Evolutionary conservation across 2,888 invertebrate species (phyloP), one percentile per base, ranked within the genome.

Genomic region (Gastrophysa polygoni): DNA sequence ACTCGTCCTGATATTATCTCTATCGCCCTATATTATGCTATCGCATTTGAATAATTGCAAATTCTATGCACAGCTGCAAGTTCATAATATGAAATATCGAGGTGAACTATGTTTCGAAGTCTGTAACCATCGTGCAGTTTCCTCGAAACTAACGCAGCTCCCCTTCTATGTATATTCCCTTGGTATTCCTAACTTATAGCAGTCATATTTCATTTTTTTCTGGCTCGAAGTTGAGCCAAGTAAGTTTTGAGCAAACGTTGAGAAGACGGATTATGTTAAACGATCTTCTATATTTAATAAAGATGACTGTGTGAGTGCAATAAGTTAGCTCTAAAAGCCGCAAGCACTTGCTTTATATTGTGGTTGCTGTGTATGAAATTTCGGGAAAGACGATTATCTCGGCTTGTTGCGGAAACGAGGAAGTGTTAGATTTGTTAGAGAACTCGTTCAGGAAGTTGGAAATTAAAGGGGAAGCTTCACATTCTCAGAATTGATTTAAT

Each of bases 211-310:
- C 66, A 66, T 55, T 68, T 68, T 68, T 66, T 66, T 38, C 38
- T 64, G 58, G 61, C 51, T 34, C 57, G 54, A 63, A 61, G 65
- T 59, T 65, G 61, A 55, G 61, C 66, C 63, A 64, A 63, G 63
- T 59, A 66, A 66, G 60, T 66, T 68, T 59, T 57, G 64, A 59
- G 66, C 67, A 24, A 24, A 68, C 65, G 67, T 67, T 68, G 57
- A 48, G 55, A 67, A 65, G 67, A 68, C 60, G 67, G 66, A 68
- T 68, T 68, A 67, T 67, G 67, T 63, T 64, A 65, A 64, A 62
- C 64, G 60, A 55, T 54, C 61, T 46, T 54, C 62, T 64, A 60
- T 65, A 69, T 69, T 69, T 69, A 66, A 69, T 69, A 66, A 67
- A 67, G 65, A 69, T 60, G 59, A 61, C 50, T 47, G 56, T 51